Evolutionary conservation across 2,113 vertebrate species (phyloP).

Genomic region (Isurus oxyrinchus): DNA sequence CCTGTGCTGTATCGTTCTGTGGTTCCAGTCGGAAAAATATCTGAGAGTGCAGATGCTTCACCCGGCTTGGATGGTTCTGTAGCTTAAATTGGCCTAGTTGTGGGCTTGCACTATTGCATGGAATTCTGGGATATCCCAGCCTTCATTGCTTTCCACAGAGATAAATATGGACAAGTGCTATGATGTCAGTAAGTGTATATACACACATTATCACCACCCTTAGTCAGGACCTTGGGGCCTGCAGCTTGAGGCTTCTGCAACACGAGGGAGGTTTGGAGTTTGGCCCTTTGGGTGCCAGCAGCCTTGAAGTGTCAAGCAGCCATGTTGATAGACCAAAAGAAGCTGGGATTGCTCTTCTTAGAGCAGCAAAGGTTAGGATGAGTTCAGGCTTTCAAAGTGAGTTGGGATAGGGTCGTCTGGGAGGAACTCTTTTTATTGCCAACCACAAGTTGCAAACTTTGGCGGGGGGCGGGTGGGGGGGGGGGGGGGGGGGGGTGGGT

Average conservation of each 20-base stretch:
- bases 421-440: too few relatives aligned
- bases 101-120: not conserved
- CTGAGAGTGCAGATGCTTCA: not conserved
- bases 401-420: too few relatives aligned
- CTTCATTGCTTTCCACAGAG: not conserved
- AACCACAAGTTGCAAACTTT: too few relatives aligned
- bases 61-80: not conserved
- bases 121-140: not conserved
- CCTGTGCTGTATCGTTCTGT: not conserved
- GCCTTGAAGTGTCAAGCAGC: not conserved
- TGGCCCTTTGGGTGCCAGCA: not conserved
- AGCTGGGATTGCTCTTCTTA: not conserved
- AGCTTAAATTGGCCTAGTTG: not conserved
- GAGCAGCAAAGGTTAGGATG: not conserved
- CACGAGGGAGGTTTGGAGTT: not conserved
- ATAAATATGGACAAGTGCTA: too few relatives aligned
- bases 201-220: not conserved
- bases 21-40: not conserved
- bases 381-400: not conserved
- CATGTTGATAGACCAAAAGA: not conserved
- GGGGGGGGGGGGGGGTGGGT: too few relatives aligned
- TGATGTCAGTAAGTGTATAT: too few relatives aligned
- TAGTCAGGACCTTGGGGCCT: not conserved
- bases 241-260: not conserved
- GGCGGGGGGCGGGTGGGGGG: too few relatives aligned